These are phyloP conservation scores for roundworm (Caenorhabditis elegans) DNA, from an alignment of 1,140 invertebrate genomes.

Conservation along the genomic window DNA sequence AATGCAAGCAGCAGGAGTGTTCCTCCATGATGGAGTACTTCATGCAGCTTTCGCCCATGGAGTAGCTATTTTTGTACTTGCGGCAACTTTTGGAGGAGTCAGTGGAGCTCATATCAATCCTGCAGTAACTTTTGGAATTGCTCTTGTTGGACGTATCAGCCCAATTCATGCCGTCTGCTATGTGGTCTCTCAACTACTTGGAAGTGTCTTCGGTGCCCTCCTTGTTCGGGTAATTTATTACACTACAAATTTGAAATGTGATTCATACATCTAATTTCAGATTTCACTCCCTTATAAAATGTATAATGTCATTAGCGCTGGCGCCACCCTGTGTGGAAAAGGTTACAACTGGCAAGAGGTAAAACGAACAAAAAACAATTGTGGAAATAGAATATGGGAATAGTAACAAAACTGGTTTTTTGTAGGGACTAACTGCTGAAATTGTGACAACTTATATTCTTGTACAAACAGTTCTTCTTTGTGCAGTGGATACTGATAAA, in stretches of 20 bases:
- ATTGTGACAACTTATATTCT: constrained; percentile 63
- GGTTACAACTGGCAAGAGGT: neutral
- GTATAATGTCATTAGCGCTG: neutral
- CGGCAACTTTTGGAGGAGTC: constrained; percentile 60
- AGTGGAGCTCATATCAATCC: constrained; percentile 69
- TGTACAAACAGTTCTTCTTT: constrained; percentile 63
- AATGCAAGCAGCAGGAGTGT: neutral
- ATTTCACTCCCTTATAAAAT: neutral
- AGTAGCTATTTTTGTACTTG: constrained; percentile 62
- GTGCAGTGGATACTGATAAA: constrained; percentile 60
- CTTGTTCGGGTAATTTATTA: neutral
- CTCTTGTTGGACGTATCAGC: constrained; percentile 59
- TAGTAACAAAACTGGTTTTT: neutral
- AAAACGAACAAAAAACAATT: neutral
- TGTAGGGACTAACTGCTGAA: constrained; percentile 60
- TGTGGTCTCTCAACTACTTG: constrained; percentile 64
- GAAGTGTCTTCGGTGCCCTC: constrained; percentile 66
- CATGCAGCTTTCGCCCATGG: constrained; percentile 62
- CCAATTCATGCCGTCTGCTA: constrained; percentile 58
- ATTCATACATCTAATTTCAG: neutral
- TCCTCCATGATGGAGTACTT: constrained; percentile 26
- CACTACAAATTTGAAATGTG: neutral
- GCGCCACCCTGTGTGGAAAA: constrained; percentile 16
- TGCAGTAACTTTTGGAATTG: constrained; percentile 66
- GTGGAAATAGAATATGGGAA: neutral